Base-by-base conservation (phyloP, 1,140 invertebrate genomes). In the Eurosta solidaginis region DNA sequence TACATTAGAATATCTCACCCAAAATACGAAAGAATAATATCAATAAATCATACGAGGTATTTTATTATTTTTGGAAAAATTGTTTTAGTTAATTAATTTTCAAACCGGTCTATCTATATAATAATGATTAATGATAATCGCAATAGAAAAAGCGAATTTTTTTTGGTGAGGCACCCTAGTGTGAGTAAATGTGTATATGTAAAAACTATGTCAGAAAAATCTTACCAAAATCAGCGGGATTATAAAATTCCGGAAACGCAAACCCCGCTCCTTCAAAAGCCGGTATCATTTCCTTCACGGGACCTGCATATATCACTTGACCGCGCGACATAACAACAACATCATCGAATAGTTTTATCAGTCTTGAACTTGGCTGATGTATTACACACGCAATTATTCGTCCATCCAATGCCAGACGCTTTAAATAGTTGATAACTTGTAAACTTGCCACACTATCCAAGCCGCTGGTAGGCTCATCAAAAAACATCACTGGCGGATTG, bases 321-420 rank as follows among this genome's bases (percentile, higher is more conserved):
- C 93, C 93, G 44, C 89, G 88, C 0, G 90, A 88, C 5, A 94
- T 78, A 0, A 93, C 85, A 36, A 92, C 82, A 44, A 93, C 84
- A 81, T 93, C 91, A 81, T 93, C 92, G 63, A 93, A 92, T n/a
- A 90, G 86, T 1, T 89, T 92, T 87, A 96, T 95, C 27, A 97
- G 90, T 74, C 92, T 92, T 20, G 95, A 95, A 68, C 94, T 96
- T 0, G 96, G 96, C 82, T 97, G 96, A 89, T 97, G 96, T 79
- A 97, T 93, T 10, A 95, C 93, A 82, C 95, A 96, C 4, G 94
- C 92, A 33, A 97, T 92, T 0, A 94, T 95, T 44, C 94, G 90
- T 0, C 95, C 95, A 27, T 91, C 91, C 47, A 89, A 87, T 1
- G 95, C 93, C 52, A 97, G 89, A 7, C 89, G 88, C 78, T 92